phyloP scores from a whole-genome alignment of 2,797 vertebrate genomes.

The Dicrostonyx torquatus region DNA sequence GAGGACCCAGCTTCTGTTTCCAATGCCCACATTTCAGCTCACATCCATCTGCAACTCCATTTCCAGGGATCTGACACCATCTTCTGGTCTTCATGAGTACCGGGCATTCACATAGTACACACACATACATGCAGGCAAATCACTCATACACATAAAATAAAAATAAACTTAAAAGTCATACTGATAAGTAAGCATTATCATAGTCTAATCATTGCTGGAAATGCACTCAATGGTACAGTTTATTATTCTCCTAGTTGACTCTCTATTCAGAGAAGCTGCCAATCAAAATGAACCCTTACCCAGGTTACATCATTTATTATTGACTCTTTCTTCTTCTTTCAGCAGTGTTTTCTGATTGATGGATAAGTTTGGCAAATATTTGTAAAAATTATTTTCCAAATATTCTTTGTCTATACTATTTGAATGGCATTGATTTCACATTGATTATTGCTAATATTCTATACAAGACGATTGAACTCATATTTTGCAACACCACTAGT shows the following conservation, averaged over 20 bases:
- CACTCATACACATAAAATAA: neutral
- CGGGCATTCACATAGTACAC: neutral
- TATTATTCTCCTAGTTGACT: neutral
- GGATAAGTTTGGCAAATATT: neutral
- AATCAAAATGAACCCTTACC: neutral
- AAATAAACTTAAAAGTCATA: neutral
- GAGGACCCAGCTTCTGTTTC: neutral
- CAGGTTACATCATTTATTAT: neutral
- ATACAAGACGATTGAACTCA: neutral
- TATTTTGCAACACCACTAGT: neutral
- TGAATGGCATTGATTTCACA: conserved; percentile 2
- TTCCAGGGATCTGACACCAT: neutral
- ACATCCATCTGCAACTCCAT: neutral
- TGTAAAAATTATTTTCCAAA: conserved; percentile 31
- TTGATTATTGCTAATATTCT: neutral
- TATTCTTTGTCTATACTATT: neutral
- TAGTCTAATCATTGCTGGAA: neutral
- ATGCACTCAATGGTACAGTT: neutral
- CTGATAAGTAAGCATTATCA: neutral
- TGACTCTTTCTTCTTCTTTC: conserved; percentile 8
- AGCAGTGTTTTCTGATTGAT: neutral
- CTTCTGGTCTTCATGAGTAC: neutral
- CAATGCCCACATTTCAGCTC: neutral
- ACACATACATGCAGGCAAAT: neutral
- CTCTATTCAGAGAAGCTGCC: neutral